These are phyloP conservation scores for Protophormia terraenovae DNA, from an alignment of 2,888 invertebrate species.

Conservation along the genomic window DNA sequence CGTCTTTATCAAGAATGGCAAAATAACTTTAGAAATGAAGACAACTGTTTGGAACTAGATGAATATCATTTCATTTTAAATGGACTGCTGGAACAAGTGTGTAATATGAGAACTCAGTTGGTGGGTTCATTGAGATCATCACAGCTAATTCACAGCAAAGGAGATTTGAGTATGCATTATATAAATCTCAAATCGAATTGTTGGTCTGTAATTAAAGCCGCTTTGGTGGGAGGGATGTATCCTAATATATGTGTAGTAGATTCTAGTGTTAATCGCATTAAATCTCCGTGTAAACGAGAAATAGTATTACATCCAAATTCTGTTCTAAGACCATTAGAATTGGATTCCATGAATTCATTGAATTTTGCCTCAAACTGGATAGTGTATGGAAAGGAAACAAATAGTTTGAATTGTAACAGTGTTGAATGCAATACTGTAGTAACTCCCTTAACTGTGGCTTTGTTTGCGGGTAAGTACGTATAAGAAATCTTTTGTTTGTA, in stretches of 20 bases:
- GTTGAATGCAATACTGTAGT: slow-evolving; percentile 89
- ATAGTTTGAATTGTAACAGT: slow-evolving; percentile 83
- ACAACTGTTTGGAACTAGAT: slow-evolving; percentile 84
- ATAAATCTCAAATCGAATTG: slow-evolving; percentile 92
- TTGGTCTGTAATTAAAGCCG: slow-evolving; percentile 96
- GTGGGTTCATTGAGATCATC: slow-evolving; percentile 88
- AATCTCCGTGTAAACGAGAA: slow-evolving; percentile 83
- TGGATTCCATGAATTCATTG: slow-evolving; percentile 45
- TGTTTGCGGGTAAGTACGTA: slow-evolving; percentile 82
- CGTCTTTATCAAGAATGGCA: slow-evolving; percentile 90
- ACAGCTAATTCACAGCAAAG: slow-evolving; percentile 84
- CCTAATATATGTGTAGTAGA: slow-evolving; percentile 91
- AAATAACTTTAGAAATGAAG: slow-evolving; percentile 85
- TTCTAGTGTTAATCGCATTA: slow-evolving; percentile 83
- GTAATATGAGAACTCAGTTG: slow-evolving; percentile 90
- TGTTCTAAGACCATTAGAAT: slow-evolving; percentile 77
- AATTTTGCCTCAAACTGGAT: slow-evolving; percentile 89
- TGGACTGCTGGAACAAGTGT: slow-evolving; percentile 93
- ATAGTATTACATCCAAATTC: slow-evolving; percentile 82
- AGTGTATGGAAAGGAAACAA: slow-evolving; percentile 89
- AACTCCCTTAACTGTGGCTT: slow-evolving; percentile 89
- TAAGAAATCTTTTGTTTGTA: neutral
- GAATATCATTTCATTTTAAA: slow-evolving; percentile 87
- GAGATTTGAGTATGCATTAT: slow-evolving; percentile 87
- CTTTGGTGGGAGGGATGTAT: slow-evolving; percentile 93